Evolutionary conservation across 2,888 invertebrate species (phyloP), one percentile per base, ranked within the genome.

Genomic region (Muscina levida): DNA sequence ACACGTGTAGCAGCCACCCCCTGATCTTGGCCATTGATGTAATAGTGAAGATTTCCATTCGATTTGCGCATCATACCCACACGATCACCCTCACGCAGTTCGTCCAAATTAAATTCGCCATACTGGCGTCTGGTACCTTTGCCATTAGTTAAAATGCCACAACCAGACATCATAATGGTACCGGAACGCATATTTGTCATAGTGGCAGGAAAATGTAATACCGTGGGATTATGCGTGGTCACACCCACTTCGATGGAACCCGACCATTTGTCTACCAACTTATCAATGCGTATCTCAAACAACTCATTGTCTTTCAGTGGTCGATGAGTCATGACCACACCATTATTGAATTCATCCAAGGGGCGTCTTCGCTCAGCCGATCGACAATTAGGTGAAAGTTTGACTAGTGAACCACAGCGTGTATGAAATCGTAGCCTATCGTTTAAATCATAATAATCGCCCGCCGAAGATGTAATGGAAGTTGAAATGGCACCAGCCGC

Each of bases 181-280:
- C 97, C 95, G 24, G 95, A 94, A 75, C 97, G 94, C 96, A 98
- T 96, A 89, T 98, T 98, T 0, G 98, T 98, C 97, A 98, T 98
- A 1, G 98, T 98, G 0, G 98, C 97, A 1, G 98, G 98, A 89
- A 98, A 98, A 79, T 97, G 95, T 76, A 98, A 92, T 0, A 94
- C 94, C 0, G 94, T 94, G 1, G 98, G 98, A 91, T 97, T 97
- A 88, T 98, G 98, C 11, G 97, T 96, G 0, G 98, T 98, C 8
- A 98, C 95, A 42, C 97, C 98, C 84, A 97, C 97, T 92, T 94
- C 89, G 72, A 91, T 91, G 2, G 90, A 90, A 0, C 90, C 90
- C 46, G 97, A 97, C 98, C 98, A 98, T 88, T 98, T 97, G 88
- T 97, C 97, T 6, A 98, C 97, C 82, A 98, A 92, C 85, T 95